Conservation (phyloP, 2,113 vertebrate genomes). For the Numida meleagris region DNA sequence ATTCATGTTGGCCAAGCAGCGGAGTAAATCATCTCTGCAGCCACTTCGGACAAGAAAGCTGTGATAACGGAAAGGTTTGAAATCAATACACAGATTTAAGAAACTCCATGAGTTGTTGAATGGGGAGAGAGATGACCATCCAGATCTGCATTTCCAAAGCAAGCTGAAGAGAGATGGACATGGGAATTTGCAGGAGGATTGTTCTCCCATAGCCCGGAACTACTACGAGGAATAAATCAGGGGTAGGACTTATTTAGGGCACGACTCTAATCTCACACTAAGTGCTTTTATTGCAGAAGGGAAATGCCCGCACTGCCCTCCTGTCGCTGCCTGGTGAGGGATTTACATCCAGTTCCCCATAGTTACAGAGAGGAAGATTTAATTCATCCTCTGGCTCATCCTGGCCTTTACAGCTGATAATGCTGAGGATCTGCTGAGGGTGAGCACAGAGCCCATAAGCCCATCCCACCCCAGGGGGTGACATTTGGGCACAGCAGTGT, state of each 20-base stretch:
- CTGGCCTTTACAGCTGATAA: not conserved
- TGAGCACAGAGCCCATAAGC: not conserved
- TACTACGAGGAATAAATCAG: slow-evolving; percentile 46
- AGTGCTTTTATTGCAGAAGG: slow-evolving; percentile 19
- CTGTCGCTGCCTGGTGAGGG: not conserved
- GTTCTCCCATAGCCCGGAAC: not conserved
- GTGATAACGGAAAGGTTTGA: not conserved
- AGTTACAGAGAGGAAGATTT: not conserved
- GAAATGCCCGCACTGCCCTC: not conserved
- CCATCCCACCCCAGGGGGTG: not conserved
- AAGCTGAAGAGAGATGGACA: not conserved
- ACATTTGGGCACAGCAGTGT: not conserved
- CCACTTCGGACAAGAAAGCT: not conserved
- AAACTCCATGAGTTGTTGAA: not conserved
- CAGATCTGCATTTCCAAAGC: not conserved
- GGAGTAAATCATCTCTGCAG: not conserved
- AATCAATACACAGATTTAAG: not conserved
- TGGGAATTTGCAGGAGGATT: slow-evolving; percentile 10
- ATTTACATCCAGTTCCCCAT: slow-evolving; percentile 25
- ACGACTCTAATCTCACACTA: not conserved
- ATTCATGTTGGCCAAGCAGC: not conserved
- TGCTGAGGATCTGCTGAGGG: not conserved
- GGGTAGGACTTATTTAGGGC: not conserved
- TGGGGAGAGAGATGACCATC: not conserved
- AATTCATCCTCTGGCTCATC: not conserved